A percentile compares a stretch with the other conserved stretches of the same genome.
Evolutionary conservation across 2,888 invertebrate species (phyloP).

Genomic region (Copidosoma aretas): DNA sequence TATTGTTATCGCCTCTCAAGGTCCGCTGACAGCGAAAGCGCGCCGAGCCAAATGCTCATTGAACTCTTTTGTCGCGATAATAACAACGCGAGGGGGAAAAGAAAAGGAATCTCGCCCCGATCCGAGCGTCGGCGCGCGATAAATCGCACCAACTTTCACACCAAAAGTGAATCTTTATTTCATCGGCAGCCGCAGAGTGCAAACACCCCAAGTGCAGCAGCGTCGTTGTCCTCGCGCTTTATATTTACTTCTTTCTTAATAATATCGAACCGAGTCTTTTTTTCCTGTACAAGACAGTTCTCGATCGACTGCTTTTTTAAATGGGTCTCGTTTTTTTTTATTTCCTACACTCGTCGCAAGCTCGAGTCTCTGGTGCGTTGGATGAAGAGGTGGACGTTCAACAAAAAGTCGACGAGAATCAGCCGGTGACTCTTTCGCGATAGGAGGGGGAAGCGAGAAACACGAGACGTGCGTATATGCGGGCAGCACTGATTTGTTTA

Average conservation of each 20-base stretch:
- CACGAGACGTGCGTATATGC: constrained; percentile 55
- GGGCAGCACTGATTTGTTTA: constrained; percentile 59
- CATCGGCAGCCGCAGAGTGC: constrained; percentile 1
- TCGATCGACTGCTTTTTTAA: neutral
- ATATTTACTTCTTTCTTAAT: too few species aligned
- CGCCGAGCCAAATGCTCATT: constrained; percentile 41
- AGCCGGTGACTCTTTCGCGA: constrained; percentile 7
- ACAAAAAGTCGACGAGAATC: constrained; percentile 3
- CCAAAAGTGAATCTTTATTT: constrained; percentile 25
- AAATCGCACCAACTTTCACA: constrained; percentile 14
- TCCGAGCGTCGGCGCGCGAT: constrained; percentile 5
- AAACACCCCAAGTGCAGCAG: too few species aligned
- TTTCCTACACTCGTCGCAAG: neutral
- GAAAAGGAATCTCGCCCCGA: constrained; percentile 12
- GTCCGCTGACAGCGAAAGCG: constrained; percentile 54
- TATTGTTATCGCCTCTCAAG: constrained; percentile 51
- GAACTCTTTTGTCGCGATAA: neutral
- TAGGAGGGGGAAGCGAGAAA: constrained; percentile 48
- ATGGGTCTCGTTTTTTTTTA: neutral
- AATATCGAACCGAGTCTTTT: neutral
- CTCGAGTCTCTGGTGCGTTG: constrained; percentile 2
- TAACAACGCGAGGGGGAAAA: neutral
- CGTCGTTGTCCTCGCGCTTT: too few species aligned
- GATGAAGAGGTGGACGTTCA: constrained; percentile 2
- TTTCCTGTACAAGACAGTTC: neutral